phyloP scores from a whole-genome alignment of 2,113 vertebrate genomes.

The Himantopus leucocephalus region DNA sequence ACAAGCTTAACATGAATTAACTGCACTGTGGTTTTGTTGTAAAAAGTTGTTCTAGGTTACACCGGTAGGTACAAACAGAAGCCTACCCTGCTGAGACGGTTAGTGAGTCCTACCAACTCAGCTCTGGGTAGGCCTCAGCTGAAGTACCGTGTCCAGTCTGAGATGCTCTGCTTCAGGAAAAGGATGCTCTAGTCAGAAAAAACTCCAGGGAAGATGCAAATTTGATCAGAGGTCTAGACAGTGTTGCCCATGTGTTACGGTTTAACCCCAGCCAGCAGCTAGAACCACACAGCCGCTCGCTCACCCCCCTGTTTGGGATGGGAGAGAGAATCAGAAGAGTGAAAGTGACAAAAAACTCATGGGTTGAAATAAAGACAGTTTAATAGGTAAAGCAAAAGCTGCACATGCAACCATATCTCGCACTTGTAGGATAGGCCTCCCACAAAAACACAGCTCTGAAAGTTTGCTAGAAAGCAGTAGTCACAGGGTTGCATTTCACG shows the following conservation, averaged over 20 bases:
- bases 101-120: not conserved
- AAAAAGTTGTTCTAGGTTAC: not conserved
- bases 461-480: not conserved
- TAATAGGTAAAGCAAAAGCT: not conserved
- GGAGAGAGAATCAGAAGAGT: not conserved
- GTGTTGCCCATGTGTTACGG: not conserved
- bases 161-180: not conserved
- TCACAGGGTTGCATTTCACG: not conserved
- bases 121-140: not conserved
- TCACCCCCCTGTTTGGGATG: not conserved
- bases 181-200: not conserved
- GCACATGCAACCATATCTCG: not conserved
- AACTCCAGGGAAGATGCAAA: not conserved
- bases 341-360: not conserved
- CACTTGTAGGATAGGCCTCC: not conserved
- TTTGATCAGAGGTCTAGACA: not conserved
- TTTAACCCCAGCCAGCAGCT: not conserved
- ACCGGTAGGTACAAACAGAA: not conserved
- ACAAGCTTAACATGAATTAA: not conserved
- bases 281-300: not conserved
- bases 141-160: not conserved
- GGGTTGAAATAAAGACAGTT: not conserved
- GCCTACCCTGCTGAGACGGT: not conserved
- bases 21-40: not conserved
- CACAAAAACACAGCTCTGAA: not conserved